phyloP scores from a whole-genome alignment of 2,888 invertebrate species.

The Heliconius sara region DNA sequence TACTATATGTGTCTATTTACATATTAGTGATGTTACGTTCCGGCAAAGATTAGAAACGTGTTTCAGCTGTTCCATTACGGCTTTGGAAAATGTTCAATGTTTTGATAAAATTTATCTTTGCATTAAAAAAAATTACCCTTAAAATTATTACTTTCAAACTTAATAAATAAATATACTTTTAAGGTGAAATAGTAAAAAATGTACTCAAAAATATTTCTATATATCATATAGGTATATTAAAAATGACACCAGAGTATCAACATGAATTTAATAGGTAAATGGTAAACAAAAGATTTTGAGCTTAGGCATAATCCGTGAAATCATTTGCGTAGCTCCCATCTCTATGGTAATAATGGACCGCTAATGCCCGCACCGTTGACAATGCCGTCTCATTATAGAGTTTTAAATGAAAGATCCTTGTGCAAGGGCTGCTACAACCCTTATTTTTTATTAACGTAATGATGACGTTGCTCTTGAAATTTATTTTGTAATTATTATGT shows the following conservation, averaged over 20 bases:
- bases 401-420: slow-evolving; percentile 16
- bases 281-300: slow-evolving; percentile 25
- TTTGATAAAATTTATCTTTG: too few species aligned
- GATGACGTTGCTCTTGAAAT: too few species aligned
- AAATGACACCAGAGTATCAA: slow-evolving; percentile 17
- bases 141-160: too few species aligned
- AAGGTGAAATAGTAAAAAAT: too few species aligned
- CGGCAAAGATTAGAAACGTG: too few species aligned
- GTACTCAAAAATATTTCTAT: neutral
- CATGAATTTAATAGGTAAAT: slow-evolving; percentile 15
- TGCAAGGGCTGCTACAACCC: neutral
- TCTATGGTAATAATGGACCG: slow-evolving; percentile 29
- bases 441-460: neutral
- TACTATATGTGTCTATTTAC: too few species aligned
- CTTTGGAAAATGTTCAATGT: too few species aligned
- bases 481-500: neutral
- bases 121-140: too few species aligned
- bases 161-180: too few species aligned
- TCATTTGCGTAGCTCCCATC: slow-evolving; percentile 19
- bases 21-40: too few species aligned
- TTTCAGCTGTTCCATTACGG: too few species aligned
- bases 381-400: slow-evolving; percentile 32
- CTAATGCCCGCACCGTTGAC: slow-evolving; percentile 25
- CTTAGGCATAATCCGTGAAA: slow-evolving; percentile 25
- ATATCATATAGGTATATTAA: neutral